Conservation (phyloP, 2,797 vertebrate species). For the Chaetodon trifasciatus region DNA sequence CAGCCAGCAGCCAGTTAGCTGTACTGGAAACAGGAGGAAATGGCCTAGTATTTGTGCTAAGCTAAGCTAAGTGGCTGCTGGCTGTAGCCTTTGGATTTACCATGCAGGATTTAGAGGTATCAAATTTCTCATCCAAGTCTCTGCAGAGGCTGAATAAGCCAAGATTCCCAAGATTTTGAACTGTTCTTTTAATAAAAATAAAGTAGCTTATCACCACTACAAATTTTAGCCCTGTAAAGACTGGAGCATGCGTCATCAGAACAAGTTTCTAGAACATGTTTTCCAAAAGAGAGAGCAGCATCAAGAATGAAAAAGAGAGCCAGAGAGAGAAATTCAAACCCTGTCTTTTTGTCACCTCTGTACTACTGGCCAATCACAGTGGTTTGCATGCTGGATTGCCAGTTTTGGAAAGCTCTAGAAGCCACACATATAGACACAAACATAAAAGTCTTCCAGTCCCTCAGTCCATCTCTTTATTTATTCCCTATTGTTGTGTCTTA, state of each 20-base stretch:
- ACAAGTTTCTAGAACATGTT: not conserved
- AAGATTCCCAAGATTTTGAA: not conserved
- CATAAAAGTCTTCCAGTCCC: constrained; percentile 4
- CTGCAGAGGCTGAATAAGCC: too few relatives aligned
- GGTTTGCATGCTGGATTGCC: not conserved
- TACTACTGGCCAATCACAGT: not conserved
- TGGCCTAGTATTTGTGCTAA: not conserved
- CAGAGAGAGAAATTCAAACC: not conserved
- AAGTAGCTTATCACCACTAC: not conserved
- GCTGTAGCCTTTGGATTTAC: not conserved
- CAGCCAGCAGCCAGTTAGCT: not conserved
- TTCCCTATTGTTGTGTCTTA: constrained; percentile 47
- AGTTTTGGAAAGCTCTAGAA: constrained; percentile 9
- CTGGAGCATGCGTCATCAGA: too few relatives aligned
- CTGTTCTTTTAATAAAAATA: not conserved
- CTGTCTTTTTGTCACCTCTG: not conserved
- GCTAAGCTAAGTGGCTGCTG: not conserved
- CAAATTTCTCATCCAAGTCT: not conserved
- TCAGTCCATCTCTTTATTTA: constrained; percentile 44
- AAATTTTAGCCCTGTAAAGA: not conserved
- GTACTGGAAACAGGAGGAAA: not conserved
- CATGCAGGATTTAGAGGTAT: not conserved
- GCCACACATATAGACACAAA: constrained; percentile 2
- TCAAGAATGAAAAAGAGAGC: not conserved
- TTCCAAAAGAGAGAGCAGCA: not conserved